Conservation (phyloP, 1,140 invertebrate species). For the Diabrotica undecimpunctata region DNA sequence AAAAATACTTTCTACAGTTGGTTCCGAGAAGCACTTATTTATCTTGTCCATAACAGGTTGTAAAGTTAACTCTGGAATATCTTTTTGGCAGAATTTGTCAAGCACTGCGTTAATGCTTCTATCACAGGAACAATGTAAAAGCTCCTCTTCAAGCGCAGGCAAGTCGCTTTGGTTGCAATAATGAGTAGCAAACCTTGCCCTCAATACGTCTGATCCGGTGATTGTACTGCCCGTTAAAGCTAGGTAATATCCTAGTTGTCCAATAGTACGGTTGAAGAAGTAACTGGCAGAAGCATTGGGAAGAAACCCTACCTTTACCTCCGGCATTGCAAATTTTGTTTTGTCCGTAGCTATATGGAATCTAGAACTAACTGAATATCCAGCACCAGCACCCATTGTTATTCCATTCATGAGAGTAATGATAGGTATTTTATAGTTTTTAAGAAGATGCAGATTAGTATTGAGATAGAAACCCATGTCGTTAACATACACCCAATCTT, state of each 20-base stretch:
- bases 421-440: conserved; percentile 85
- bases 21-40: conserved; percentile 71
- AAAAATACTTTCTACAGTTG: conserved; percentile 80
- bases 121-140: conserved; percentile 59
- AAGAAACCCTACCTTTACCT: conserved; percentile 89
- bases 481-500: conserved; percentile 76
- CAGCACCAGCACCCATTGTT: conserved; percentile 98
- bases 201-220: conserved; percentile 80
- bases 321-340: conserved; percentile 99
- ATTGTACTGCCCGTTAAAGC: conserved; percentile 87
- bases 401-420: conserved; percentile 95
- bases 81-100: conserved; percentile 52
- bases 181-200: conserved; percentile 93
- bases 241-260: conserved; percentile 85
- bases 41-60: conserved; percentile 73
- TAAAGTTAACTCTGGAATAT: conserved; percentile 67
- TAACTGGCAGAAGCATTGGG: conserved; percentile 94
- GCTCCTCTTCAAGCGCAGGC: conserved; percentile 60
- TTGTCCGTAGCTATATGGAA: conserved; percentile 94
- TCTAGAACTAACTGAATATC: conserved; percentile 89
- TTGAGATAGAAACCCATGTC: background rate
- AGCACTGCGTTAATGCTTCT: conserved; percentile 59
- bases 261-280: conserved; percentile 82
- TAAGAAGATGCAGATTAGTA: conserved; percentile 59
- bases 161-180: conserved; percentile 70